A percentile compares a stretch with the other conserved stretches of the same genome.
phyloP scores from a whole-genome alignment of 2,888 invertebrate species.

The Hetaerina titia region DNA sequence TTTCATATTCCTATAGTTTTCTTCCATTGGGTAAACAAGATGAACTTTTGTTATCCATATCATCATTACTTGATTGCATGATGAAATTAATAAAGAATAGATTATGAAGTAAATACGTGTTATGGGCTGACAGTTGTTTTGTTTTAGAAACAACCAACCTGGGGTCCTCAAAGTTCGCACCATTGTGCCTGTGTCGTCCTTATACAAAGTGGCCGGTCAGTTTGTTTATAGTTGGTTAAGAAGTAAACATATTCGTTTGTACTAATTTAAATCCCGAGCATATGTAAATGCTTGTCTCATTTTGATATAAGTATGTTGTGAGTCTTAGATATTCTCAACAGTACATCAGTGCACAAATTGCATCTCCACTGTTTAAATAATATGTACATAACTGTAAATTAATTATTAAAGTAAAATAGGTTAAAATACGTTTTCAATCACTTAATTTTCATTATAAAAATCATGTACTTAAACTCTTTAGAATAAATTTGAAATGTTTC shows the following conservation, averaged over 20 bases:
- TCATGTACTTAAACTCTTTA: slow-evolving; percentile 60
- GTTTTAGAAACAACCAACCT: slow-evolving; percentile 66
- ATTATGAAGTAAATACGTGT: slow-evolving; percentile 26
- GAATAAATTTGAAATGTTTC: slow-evolving; percentile 60
- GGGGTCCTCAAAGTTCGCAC: slow-evolving; percentile 61
- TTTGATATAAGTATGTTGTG: slow-evolving; percentile 15
- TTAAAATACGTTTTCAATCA: slow-evolving; percentile 53
- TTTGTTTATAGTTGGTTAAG: slow-evolving; percentile 42
- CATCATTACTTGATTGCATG: slow-evolving; percentile 43
- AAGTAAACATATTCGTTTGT: slow-evolving; percentile 19
- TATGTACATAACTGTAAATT: slow-evolving; percentile 54
- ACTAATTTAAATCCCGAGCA: slow-evolving; percentile 8
- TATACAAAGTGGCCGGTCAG: slow-evolving; percentile 48
- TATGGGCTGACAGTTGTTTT: slow-evolving; percentile 65
- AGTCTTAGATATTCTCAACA: slow-evolving; percentile 41
- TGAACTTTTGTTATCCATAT: not conserved
- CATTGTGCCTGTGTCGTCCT: slow-evolving; percentile 59
- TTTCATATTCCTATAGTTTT: not conserved
- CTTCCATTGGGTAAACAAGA: not conserved
- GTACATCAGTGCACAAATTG: slow-evolving; percentile 49
- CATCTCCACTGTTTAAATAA: slow-evolving; percentile 52
- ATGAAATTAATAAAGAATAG: slow-evolving; percentile 33
- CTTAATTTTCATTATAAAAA: slow-evolving; percentile 51
- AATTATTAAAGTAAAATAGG: slow-evolving; percentile 44
- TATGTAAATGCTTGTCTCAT: slow-evolving; percentile 20